Percentiles rank a stretch among this genome's conserved stretches.
These are phyloP conservation scores for Sebastolobus altivelis DNA, from an alignment of 2,797 vertebrate genomes.

Conservation along the genomic window DNA sequence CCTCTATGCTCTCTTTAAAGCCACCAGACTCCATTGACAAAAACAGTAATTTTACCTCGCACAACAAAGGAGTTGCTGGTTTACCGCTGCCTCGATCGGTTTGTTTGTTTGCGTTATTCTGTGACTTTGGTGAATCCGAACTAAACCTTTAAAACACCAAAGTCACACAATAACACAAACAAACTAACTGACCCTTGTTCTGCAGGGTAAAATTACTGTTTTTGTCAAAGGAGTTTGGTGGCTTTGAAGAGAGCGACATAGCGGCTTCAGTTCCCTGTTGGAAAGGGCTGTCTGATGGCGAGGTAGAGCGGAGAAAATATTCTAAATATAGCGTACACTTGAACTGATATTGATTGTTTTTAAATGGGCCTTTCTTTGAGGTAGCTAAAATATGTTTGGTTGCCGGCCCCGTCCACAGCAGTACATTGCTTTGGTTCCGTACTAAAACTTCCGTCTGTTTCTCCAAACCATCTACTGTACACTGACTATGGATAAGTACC, in stretches of 20 bases:
- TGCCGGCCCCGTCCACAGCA: background rate
- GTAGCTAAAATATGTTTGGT: background rate
- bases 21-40: too few relatives aligned
- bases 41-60: too few relatives aligned
- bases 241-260: background rate
- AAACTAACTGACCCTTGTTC: background rate
- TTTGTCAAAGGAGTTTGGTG: background rate
- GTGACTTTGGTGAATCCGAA: background rate
- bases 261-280: too few relatives aligned
- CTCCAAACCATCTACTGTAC: background rate
- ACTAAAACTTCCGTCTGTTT: background rate
- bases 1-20: too few relatives aligned
- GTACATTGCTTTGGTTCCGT: background rate
- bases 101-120: too few relatives aligned
- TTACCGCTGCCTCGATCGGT: too few relatives aligned
- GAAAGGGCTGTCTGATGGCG: too few relatives aligned
- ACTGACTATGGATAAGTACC: background rate
- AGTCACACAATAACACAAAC: background rate
- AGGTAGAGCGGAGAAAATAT: background rate
- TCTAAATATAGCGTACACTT: background rate
- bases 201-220: background rate
- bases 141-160: background rate
- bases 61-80: too few relatives aligned
- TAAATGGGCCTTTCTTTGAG: fast-evolving
- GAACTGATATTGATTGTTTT: background rate